These are phyloP conservation scores for Amphiura filiformis DNA, from an alignment of 35 echinoderm and acorn worm genomes.

Conservation along the genomic window DNA sequence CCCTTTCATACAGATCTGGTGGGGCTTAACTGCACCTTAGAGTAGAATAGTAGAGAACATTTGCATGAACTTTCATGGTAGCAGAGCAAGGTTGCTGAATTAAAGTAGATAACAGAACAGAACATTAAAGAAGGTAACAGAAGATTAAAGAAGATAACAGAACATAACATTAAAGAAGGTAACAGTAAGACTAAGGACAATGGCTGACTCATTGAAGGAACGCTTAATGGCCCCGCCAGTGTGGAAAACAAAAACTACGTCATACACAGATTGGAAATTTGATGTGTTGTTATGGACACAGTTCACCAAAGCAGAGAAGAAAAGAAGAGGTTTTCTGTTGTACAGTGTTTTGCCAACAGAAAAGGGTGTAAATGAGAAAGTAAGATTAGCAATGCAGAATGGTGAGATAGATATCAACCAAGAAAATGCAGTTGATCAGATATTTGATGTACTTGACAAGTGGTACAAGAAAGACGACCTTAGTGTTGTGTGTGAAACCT, in stretches of 20 bases:
- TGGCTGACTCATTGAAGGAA: neutral
- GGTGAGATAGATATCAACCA: constrained; percentile 7
- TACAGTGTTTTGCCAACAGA: neutral
- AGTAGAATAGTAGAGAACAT: too few species aligned
- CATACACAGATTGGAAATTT: constrained; percentile 28
- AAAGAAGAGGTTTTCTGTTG: constrained; percentile 15
- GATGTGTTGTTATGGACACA: neutral
- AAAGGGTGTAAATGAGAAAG: constrained; percentile 28
- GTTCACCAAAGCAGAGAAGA: constrained; percentile 21
- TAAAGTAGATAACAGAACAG: too few species aligned
- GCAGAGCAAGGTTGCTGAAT: too few species aligned
- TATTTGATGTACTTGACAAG: constrained; percentile 20
- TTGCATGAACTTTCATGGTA: neutral
- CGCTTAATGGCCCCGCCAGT: constrained; percentile 15
- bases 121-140: too few species aligned
- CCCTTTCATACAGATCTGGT: too few species aligned
- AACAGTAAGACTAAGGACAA: too few species aligned
- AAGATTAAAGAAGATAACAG: too few species aligned
- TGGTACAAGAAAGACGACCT: neutral
- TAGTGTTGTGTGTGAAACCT: neutral
- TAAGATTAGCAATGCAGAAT: constrained; percentile 29
- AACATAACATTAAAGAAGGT: too few species aligned
- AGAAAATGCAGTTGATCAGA: constrained; percentile 3
- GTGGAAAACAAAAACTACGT: constrained; percentile 17
- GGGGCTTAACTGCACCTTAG: too few species aligned